Percentiles rank a stretch among this genome's conserved stretches.
These are phyloP conservation scores for Listrodromus nycthemerus DNA, from an alignment of 2,888 invertebrate genomes.

Conservation along the genomic window DNA sequence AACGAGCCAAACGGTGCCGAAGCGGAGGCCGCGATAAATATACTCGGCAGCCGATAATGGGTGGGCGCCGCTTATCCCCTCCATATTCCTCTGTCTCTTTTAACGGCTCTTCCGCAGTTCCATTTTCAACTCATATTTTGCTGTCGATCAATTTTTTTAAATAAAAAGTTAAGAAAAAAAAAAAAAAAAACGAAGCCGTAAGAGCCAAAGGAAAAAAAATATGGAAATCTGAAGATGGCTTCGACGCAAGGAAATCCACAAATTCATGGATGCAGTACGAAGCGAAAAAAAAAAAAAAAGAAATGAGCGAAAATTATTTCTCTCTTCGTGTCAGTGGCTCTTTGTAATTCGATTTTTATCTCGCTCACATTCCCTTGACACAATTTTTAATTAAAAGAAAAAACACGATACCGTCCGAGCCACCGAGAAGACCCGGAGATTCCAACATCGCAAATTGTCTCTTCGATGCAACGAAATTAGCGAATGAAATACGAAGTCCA, in stretches of 20 bases:
- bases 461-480: too few relatives aligned
- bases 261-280: too few relatives aligned
- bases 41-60: conserved; percentile 74
- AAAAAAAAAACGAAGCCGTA: neutral
- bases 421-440: too few relatives aligned
- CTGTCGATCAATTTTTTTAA: neutral
- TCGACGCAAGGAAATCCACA: too few relatives aligned
- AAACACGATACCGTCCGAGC: too few relatives aligned
- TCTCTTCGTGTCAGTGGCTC: neutral
- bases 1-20: conserved; percentile 67
- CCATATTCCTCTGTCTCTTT: conserved; percentile 14
- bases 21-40: conserved; percentile 75
- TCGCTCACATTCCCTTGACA: neutral
- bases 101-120: conserved; percentile 8
- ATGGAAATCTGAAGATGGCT: too few relatives aligned
- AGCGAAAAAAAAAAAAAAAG: neutral
- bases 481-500: too few relatives aligned
- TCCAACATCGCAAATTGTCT: too few relatives aligned
- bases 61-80: conserved; percentile 33
- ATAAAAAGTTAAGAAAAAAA: neutral
- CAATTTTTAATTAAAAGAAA: too few relatives aligned
- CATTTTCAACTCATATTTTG: neutral
- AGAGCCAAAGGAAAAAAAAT: neutral
- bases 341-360: neutral
- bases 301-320: too few relatives aligned